Evolutionary conservation across 2,888 invertebrate species (phyloP), one percentile per base, ranked within the genome.

Genomic region (Sylvicola fuscatus): DNA sequence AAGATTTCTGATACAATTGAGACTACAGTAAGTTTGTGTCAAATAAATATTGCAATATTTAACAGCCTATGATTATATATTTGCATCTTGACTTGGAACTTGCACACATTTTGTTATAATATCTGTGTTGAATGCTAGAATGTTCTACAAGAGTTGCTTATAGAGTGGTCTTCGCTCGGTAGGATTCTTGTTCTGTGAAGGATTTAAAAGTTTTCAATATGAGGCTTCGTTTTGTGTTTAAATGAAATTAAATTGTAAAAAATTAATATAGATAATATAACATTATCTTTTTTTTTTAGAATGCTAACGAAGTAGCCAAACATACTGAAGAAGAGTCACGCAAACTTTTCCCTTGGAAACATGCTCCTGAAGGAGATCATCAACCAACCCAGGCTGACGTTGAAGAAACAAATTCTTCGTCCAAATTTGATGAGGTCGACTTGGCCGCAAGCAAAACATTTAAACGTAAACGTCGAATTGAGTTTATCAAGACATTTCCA

Each of bases 381-480:
- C 39, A 40, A 21, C 35, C 36, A 14, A 39, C 43, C 35, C 32
- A 39, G 33, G 34, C 30, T 15, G 35, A 37, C 27, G 38, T 37
- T 3, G 38, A 39, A 37, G n/a, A 15, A 3, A 13, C 12, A 8
- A 35, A 36, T 7, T 41, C 40, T 8, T 30, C 39, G 46, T 11
- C 49, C 54, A 1, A 51, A 44, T 14, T n/a, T 14, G 32, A 32
- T 15, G 15, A 37, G 41, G 63, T 66, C 40, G 65, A 66, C 42
- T 61, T 62, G 0, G 65, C 65, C 16, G 55, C 52, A 16, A 62
- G 63, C 35, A 58, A 62, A 16, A 52, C 50, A 37, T 68, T 67
- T 45, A 61, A 67, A 46, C 51, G 68, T 34, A 68, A 68, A 45
- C 56, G 60, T 39, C 54, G 67, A 36, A 60, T 68, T 16, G 63